phyloP scores from a whole-genome alignment of 2,113 vertebrate genomes.

The Camarhynchus parvulus region DNA sequence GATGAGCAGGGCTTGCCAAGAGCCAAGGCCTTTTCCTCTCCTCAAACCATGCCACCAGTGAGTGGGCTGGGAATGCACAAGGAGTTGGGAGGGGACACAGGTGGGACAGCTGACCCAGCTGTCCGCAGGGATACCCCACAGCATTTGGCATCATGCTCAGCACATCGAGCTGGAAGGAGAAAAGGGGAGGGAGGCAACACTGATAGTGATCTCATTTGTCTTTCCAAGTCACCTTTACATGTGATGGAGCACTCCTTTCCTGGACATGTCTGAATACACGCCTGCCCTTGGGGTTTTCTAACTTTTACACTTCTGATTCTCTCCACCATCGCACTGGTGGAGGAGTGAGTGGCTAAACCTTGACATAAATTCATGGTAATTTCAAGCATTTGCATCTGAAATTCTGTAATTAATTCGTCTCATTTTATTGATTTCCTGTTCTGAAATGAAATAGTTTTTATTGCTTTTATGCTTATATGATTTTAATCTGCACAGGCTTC shows the following conservation, averaged over 20 bases:
- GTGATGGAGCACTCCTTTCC: background rate
- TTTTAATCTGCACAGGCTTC: background rate
- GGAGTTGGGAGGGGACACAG: background rate
- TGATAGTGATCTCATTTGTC: background rate
- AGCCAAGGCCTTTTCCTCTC: background rate
- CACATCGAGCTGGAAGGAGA: background rate
- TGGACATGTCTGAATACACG: background rate
- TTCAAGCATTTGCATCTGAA: background rate
- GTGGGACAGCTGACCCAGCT: background rate
- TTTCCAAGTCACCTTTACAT: background rate
- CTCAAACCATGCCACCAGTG: fast-evolving
- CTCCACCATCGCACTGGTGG: background rate
- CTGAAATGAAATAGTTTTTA: background rate
- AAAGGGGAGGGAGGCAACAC: fast-evolving
- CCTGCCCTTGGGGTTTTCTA: background rate
- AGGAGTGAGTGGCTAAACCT: background rate
- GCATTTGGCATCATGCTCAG: background rate
- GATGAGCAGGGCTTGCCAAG: background rate
- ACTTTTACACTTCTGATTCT: background rate
- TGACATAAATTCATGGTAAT: background rate
- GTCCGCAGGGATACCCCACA: background rate
- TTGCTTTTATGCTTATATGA: background rate
- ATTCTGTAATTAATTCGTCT: background rate
- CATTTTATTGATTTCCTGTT: background rate
- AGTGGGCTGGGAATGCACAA: too few species aligned